A percentile compares a stretch with the other conserved stretches of the same genome.
These are phyloP conservation scores for Ceyx melanurus DNA, from an alignment of 2,113 vertebrate genomes.

Conservation along the genomic window DNA sequence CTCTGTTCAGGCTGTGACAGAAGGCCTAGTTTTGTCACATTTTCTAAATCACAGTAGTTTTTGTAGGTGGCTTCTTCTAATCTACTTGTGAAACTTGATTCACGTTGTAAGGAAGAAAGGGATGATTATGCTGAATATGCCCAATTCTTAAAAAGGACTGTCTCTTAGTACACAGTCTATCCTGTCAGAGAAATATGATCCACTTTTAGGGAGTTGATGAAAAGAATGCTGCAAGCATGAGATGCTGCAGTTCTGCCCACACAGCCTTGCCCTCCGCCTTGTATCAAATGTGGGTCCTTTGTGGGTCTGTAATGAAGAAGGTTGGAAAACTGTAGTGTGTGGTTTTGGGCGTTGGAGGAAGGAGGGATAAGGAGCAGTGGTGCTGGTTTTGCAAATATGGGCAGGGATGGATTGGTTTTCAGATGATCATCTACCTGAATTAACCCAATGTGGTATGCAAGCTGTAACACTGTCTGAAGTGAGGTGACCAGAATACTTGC, in stretches of 20 bases:
- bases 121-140: background rate
- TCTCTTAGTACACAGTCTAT: background rate
- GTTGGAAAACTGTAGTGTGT: background rate
- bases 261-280: background rate
- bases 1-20: background rate
- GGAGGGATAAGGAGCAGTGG: background rate
- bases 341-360: background rate
- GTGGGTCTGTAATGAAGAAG: background rate
- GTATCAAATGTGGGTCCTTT: background rate
- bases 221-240: background rate
- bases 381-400: background rate
- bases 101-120: background rate
- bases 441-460: background rate
- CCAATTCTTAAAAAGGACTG: background rate
- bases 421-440: background rate
- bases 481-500: background rate
- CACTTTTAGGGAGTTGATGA: background rate
- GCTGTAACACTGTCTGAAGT: background rate
- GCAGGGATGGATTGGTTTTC: background rate
- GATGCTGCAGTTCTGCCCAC: background rate
- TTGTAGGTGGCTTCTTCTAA: slow-evolving; percentile 34
- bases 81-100: background rate
- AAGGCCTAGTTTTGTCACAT: slow-evolving; percentile 3
- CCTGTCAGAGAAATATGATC: background rate
- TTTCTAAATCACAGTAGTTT: background rate